Evolutionary conservation across 2,888 invertebrate genomes (phyloP).

Genomic region (Rhagonycha lutea): DNA sequence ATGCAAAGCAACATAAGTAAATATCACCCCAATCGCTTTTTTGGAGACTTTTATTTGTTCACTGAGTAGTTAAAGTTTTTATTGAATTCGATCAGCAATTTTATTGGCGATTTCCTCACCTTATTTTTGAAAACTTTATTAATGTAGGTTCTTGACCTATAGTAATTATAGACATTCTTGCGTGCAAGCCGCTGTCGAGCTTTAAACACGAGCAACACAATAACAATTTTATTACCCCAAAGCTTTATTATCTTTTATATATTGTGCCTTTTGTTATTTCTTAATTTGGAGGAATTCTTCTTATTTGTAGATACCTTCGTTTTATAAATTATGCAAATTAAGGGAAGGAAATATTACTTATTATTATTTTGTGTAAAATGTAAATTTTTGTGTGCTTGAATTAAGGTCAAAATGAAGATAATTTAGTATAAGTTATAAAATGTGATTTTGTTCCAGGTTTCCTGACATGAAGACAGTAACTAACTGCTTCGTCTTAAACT

Average conservation of each 20-base stretch:
- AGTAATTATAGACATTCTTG: not conserved
- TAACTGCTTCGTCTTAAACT: slow-evolving; percentile 61
- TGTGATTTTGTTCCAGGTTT: slow-evolving; percentile 41
- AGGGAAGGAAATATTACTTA: not conserved
- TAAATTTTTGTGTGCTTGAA: not conserved
- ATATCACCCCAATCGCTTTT: not conserved
- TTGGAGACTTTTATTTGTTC: not conserved
- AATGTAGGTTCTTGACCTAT: not conserved
- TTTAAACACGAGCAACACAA: not conserved
- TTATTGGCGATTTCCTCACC: not conserved
- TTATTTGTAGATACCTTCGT: too few species aligned
- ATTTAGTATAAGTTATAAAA: not conserved
- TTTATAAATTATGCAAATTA: too few species aligned
- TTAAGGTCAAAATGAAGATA: not conserved
- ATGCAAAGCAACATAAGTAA: not conserved
- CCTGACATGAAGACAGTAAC: slow-evolving; percentile 62
- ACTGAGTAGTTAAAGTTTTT: not conserved
- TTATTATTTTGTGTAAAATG: not conserved
- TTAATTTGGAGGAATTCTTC: too few species aligned
- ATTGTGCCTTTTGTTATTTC: too few species aligned
- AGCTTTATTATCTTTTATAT: not conserved
- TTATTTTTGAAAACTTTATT: not conserved
- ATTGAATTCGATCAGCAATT: not conserved
- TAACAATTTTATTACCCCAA: not conserved
- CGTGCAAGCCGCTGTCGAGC: not conserved